Percentiles rank a stretch among this genome's conserved stretches.
Evolutionary conservation across 2,113 vertebrate species (phyloP).

Genomic region (Tachuris rubrigastra): DNA sequence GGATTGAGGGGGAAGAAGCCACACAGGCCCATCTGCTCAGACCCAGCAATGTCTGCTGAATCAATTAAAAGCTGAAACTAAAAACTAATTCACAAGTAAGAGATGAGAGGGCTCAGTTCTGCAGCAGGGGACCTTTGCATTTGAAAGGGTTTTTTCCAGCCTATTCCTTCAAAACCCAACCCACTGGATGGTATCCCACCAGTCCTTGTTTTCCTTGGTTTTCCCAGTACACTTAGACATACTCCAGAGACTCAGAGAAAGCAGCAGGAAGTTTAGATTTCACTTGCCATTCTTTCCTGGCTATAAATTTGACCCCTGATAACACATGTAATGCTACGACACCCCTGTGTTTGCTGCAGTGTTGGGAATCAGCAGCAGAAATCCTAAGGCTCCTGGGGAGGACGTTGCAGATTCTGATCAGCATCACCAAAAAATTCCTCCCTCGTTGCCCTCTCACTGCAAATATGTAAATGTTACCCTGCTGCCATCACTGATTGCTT

Average conservation of each 20-base stretch:
- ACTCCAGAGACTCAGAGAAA: background rate
- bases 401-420: rapidly evolving
- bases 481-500: background rate
- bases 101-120: background rate
- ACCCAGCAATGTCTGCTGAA: background rate
- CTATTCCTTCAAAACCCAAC: background rate
- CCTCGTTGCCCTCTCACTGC: background rate
- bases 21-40: background rate
- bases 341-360: background rate
- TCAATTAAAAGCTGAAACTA: background rate
- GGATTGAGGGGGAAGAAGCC: background rate
- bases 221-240: background rate
- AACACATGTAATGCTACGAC: rapidly evolving
- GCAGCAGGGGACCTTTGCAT: background rate
- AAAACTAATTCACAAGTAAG: background rate
- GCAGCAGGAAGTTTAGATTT: background rate
- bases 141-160: background rate
- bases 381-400: background rate
- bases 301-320: rapidly evolving
- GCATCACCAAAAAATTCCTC: background rate
- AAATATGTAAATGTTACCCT: background rate
- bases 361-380: background rate
- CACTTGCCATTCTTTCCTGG: background rate
- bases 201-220: background rate
- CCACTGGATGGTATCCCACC: background rate